Evolutionary conservation across 2,113 vertebrate genomes (phyloP), one percentile per base, ranked within the genome.

Genomic region (Nycticryphes semicollaris): DNA sequence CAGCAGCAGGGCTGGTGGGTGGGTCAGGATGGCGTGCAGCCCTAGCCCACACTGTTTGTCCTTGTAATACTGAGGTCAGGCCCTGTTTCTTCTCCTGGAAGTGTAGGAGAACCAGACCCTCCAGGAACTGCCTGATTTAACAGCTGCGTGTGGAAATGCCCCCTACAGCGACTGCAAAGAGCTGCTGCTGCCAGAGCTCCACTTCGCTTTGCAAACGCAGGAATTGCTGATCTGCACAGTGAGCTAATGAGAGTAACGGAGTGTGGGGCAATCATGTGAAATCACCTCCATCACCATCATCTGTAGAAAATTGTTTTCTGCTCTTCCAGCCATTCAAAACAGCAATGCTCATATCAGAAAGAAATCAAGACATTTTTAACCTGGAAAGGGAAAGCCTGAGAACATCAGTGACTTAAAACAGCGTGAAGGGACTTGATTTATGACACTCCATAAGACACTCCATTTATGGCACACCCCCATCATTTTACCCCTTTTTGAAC

Each of bases 11-110:
- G 47, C 35, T 27, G 8, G 37, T 17, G 33, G 13, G 15, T 35
- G 31, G 14, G 12, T 59, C 0, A 0, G 45, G 28, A 23, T 47
- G 7, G 33, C 72, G 50, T 50, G 33, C 41, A 39, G 69, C 17
- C 68, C 27, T 17, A 48, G 12, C 48, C 48, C 6, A 0, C 10
- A 4, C 57, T n/a, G 10, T 43, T 64, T 70, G 20, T 74, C 47
- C n/a, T 45, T 13, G 19, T 45, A 59, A 28, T 39, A 47, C 3
- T 74, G 60, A 84, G 51, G 31, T 84, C 45, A 41, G 48, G 28
- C 28, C 22, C 7, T 67, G 14, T 90, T 80, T 84, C 48, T 92
- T 27, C 56, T 85, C 12, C 3, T 17, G 48, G 24, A 53, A 79
- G 45, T 2, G 1, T 2, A 76, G 45, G 70, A 94, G 70, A 88